These are phyloP conservation scores for Alectura lathami DNA, from an alignment of 2,113 vertebrate genomes.

Conservation along the genomic window DNA sequence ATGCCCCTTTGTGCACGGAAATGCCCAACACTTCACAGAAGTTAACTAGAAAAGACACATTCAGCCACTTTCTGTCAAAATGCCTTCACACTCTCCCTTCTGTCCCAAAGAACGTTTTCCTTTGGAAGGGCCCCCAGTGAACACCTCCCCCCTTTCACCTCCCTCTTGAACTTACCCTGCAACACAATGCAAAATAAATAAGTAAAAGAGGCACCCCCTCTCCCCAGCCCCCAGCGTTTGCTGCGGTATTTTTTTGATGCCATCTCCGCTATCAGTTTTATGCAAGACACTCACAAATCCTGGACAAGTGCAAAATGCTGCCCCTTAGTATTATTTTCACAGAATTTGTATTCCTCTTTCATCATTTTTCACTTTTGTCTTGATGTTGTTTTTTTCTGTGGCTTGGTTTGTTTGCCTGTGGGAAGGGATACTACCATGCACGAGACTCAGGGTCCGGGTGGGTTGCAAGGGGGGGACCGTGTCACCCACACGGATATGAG, in stretches of 20 bases:
- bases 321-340: neutral
- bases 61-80: slow-evolving; percentile 61
- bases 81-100: slow-evolving; percentile 44
- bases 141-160: slow-evolving; percentile 15
- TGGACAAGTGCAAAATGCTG: neutral
- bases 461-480: neutral
- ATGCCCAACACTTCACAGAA: slow-evolving; percentile 63
- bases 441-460: neutral
- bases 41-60: slow-evolving; percentile 70
- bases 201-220: neutral
- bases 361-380: neutral
- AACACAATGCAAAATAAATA: slow-evolving; percentile 55
- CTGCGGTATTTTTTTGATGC: neutral
- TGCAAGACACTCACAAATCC: neutral
- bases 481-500: fast-evolving
- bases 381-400: fast-evolving
- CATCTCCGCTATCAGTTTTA: neutral
- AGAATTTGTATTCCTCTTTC: neutral
- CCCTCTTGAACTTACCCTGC: slow-evolving; percentile 43
- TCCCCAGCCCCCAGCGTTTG: neutral
- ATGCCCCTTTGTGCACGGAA: slow-evolving; percentile 66
- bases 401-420: neutral
- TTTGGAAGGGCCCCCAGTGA: slow-evolving; percentile 30
- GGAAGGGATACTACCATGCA: neutral
- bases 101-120: slow-evolving; percentile 39